A percentile compares a stretch with the other conserved stretches of the same genome.
Evolutionary conservation across 2,888 invertebrate species (phyloP).

Genomic region (Auanema freiburgensis): DNA sequence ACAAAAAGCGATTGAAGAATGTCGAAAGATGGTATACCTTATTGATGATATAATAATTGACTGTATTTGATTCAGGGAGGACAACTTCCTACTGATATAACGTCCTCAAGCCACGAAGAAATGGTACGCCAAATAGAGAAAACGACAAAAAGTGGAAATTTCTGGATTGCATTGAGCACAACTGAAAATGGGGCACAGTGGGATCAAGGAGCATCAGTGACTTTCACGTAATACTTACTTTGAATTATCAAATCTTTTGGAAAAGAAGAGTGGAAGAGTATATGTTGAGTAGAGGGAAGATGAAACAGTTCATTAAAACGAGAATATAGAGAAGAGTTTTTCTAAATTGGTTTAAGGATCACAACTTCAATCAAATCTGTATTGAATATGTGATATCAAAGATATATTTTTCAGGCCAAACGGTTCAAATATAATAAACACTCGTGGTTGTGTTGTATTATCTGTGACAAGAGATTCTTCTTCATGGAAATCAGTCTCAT

Average conservation of each 20-base stretch:
- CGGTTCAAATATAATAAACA: neutral
- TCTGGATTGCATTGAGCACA: slow-evolving; percentile 17
- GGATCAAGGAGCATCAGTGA: slow-evolving; percentile 15
- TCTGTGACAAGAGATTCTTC: neutral
- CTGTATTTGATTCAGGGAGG: slow-evolving; percentile 15
- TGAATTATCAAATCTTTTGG: too few species aligned
- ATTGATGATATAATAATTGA: too few species aligned
- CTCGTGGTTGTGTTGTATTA: slow-evolving; percentile 16
- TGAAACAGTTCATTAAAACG: too few species aligned
- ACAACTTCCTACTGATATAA: slow-evolving; percentile 8
- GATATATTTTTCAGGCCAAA: neutral
- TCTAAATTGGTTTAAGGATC: too few species aligned
- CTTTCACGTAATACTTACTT: slow-evolving; percentile 13
- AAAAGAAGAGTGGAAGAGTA: neutral
- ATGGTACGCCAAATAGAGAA: slow-evolving; percentile 10
- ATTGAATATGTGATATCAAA: too few species aligned
- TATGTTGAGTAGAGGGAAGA: too few species aligned
- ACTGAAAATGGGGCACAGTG: slow-evolving; percentile 10
- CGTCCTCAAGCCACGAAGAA: slow-evolving; percentile 7
- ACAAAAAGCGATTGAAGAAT: slow-evolving; percentile 21
- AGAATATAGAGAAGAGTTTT: too few species aligned
- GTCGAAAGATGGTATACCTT: slow-evolving; percentile 12
- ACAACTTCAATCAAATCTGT: too few species aligned
- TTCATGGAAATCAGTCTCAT: slow-evolving; percentile 9
- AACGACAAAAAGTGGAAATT: slow-evolving; percentile 6